Evolutionary conservation across 2,797 vertebrate species (phyloP).

Genomic region (Cyprinella venusta): DNA sequence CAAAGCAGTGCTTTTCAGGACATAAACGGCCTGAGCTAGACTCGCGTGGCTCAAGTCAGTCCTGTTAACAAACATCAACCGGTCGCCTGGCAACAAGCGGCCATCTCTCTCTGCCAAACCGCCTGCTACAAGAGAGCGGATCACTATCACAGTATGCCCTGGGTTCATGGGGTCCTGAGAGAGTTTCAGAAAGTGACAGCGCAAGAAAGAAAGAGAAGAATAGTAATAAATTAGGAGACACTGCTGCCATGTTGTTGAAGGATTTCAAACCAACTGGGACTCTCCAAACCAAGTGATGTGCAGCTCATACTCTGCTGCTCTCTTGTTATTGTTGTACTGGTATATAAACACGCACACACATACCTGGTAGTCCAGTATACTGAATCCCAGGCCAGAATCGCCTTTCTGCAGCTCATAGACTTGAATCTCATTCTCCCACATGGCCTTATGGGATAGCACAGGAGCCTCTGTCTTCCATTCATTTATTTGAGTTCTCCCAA

Average conservation of each 20-base stretch:
- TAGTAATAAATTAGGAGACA: slow-evolving; percentile 21
- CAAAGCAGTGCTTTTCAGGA: slow-evolving; percentile 86
- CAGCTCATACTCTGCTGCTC: slow-evolving; percentile 52
- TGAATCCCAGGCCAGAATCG: slow-evolving; percentile 92
- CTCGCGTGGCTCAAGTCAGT: slow-evolving; percentile 85
- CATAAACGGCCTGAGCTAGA: slow-evolving; percentile 90
- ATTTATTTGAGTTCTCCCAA: slow-evolving; percentile 38
- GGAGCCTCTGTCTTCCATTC: slow-evolving; percentile 74
- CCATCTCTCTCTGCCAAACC: slow-evolving; percentile 91
- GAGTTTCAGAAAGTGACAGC: slow-evolving; percentile 32
- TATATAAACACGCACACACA: slow-evolving; percentile 49
- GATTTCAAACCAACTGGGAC: slow-evolving; percentile 35
- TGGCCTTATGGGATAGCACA: slow-evolving; percentile 84
- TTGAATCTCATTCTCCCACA: slow-evolving; percentile 91
- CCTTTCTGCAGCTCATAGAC: slow-evolving; percentile 90
- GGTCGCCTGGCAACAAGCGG: slow-evolving; percentile 89
- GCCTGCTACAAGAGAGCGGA: slow-evolving; percentile 91
- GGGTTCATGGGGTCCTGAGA: slow-evolving; percentile 90
- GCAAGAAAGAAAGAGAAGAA: slow-evolving; percentile 23
- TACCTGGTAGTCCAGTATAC: slow-evolving; percentile 97
- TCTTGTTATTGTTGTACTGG: slow-evolving; percentile 9
- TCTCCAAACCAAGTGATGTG: slow-evolving; percentile 14
- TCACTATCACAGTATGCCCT: slow-evolving; percentile 89
- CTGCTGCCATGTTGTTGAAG: slow-evolving; percentile 19
- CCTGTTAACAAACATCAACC: slow-evolving; percentile 93